Evolutionary conservation across 2,888 invertebrate species (phyloP), one percentile per base, ranked within the genome.

Genomic region (Pyrocoelia pectoralis): DNA sequence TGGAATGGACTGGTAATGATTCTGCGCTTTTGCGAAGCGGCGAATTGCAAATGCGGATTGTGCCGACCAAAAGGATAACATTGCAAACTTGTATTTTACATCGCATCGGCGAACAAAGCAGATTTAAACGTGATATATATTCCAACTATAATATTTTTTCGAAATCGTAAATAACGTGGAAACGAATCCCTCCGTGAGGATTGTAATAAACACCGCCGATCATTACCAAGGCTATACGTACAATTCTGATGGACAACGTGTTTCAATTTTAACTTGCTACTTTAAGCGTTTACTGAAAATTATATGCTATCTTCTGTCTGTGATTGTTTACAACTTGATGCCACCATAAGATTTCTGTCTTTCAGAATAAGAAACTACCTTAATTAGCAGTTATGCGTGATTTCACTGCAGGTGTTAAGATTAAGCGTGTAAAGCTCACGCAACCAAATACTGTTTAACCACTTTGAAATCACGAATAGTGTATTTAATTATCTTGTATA

Each of bases 101-200:
- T 59, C 64, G 56, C 63, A 55, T 62, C 62, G 52, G 62, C 62
- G 68, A 68, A 65, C 70, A 68, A 70, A 70, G 68, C 66, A 68
- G 70, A 70, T 70, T 61, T 65, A 55, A 67, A 70, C 69, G 70
- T 70, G 71, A 72, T 72, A 65, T 66, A 66, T 68, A 68, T 65
- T 66, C 63, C 65, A 51, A 58, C 60, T 65, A 62, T 62, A 68
- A 67, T 64, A 66, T 65, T 70, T 33, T 68, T 65, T 63, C 60
- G 57, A 61, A 63, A 65, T 65, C 59, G 64, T 62, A 67, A 70
- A 68, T 67, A 67, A 66, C 54, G 64, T 54, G 59, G 59, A 54
- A 66, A 67, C 58, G 49, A 55, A 66, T 43, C 49, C 43, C 58
- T 56, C 53, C 54, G 65, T 66, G 24, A 24, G 24, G 67, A 69